Evolutionary conservation across 2,888 invertebrate species (phyloP).

Genomic region (Dimorphilus gyrociliatus): DNA sequence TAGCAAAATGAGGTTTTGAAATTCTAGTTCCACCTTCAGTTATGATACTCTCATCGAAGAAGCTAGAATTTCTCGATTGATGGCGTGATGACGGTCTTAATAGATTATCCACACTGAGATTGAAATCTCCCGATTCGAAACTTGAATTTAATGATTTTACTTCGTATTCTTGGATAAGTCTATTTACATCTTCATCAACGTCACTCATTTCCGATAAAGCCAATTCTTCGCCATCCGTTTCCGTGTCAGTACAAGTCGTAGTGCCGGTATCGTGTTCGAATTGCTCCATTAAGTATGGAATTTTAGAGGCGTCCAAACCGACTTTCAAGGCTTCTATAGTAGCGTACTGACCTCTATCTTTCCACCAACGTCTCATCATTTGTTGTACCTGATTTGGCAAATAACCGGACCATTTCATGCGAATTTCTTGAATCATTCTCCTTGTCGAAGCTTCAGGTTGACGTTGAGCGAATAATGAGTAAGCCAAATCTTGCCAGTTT

Average conservation of each 20-base stretch:
- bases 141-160: slow-evolving; percentile 10
- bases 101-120: no score
- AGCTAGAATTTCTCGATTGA: no score
- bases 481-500: slow-evolving; percentile 14
- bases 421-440: slow-evolving; percentile 12
- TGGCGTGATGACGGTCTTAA: no score
- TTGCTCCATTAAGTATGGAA: slow-evolving; percentile 12
- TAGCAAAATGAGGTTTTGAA: no score
- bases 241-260: slow-evolving; percentile 7
- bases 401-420: no score
- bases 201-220: slow-evolving; percentile 10
- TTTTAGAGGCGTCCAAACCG: slow-evolving; percentile 12
- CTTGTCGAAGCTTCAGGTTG: slow-evolving; percentile 10
- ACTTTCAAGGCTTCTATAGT: slow-evolving; percentile 13
- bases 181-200: slow-evolving; percentile 11
- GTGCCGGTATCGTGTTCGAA: not conserved
- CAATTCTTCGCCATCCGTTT: slow-evolving; percentile 11
- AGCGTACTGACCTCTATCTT: slow-evolving; percentile 10
- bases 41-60: no score
- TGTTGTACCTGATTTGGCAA: no score
- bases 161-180: slow-evolving; percentile 11
- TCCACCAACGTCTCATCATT: slow-evolving; percentile 15
- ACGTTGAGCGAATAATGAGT: slow-evolving; percentile 12
- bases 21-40: no score
- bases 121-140: slow-evolving; percentile 7